Evolutionary conservation across 2,113 vertebrate species (phyloP).

Genomic region (Phalacrocorax brasilianus): DNA sequence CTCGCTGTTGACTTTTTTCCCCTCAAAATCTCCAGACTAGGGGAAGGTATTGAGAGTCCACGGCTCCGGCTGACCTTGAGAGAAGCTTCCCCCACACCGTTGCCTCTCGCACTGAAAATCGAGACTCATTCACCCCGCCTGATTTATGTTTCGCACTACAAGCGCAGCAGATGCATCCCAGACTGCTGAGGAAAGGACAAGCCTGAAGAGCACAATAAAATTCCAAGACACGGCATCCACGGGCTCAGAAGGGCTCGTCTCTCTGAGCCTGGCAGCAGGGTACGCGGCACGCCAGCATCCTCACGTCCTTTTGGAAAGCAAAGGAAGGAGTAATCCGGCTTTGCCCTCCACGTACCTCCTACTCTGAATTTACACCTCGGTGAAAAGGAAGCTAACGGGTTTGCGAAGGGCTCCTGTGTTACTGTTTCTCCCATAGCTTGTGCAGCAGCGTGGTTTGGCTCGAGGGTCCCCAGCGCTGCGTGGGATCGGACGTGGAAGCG

Average conservation of each 20-base stretch:
- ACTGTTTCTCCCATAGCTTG: not conserved
- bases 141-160: not conserved
- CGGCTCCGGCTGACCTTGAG: not conserved
- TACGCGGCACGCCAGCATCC: not conserved
- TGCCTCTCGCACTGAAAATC: not conserved
- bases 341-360: not conserved
- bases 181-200: not conserved
- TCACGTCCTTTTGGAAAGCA: not conserved
- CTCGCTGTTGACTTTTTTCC: not conserved
- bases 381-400: not conserved
- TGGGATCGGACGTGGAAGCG: not conserved
- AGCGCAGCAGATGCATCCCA: conserved; percentile 6
- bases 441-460: not conserved
- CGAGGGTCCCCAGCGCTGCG: fast-evolving
- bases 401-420: not conserved
- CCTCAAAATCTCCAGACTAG: not conserved
- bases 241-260: not conserved
- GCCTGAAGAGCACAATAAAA: not conserved
- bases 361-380: not conserved
- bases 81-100: not conserved
- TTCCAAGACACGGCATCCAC: not conserved
- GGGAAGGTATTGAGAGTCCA: not conserved
- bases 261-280: not conserved
- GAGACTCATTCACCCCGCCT: not conserved
- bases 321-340: not conserved